Evolutionary conservation across 2,797 vertebrate genomes (phyloP).

Genomic region (Danio albolineatus): DNA sequence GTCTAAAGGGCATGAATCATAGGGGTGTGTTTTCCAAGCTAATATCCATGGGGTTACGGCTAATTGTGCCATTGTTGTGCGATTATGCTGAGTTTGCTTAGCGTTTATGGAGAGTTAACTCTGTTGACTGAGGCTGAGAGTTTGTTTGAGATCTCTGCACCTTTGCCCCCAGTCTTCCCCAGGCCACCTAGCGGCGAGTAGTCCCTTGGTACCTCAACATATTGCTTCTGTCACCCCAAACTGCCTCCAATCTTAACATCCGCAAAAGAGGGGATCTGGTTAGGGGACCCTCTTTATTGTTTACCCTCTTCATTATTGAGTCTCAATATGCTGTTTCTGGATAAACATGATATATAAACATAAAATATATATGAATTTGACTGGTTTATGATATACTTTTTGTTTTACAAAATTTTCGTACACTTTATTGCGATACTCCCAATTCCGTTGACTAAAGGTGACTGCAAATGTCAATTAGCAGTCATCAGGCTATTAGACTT

Average conservation of each 20-base stretch:
- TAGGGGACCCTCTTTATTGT: background rate
- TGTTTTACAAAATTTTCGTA: no score
- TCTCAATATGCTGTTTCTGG: no score
- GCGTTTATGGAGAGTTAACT: slow-evolving; percentile 74
- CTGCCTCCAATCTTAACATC: slow-evolving; percentile 47
- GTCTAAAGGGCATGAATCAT: slow-evolving; percentile 68
- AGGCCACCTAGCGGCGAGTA: slow-evolving; percentile 73
- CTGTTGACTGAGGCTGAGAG: slow-evolving; percentile 63
- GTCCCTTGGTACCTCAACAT: slow-evolving; percentile 74
- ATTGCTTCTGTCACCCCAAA: slow-evolving; percentile 72
- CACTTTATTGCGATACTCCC: no score
- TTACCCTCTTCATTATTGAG: background rate
- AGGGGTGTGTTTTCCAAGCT: slow-evolving; percentile 75
- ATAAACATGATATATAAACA: no score
- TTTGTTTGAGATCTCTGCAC: slow-evolving; percentile 79
- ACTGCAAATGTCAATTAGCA: no score
- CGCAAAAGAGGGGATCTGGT: slow-evolving; percentile 54
- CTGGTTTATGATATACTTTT: no score
- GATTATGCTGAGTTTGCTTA: slow-evolving; percentile 89
- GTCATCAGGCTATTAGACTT: no score
- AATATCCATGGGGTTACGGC: slow-evolving; percentile 77
- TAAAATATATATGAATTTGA: no score
- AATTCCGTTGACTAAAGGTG: no score
- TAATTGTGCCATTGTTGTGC: slow-evolving; percentile 93
- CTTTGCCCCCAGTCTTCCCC: slow-evolving; percentile 67